Percentiles rank a stretch among this genome's conserved stretches.
Evolutionary conservation across 2,888 invertebrate genomes (phyloP).

Genomic region (Thera obeliscata): DNA sequence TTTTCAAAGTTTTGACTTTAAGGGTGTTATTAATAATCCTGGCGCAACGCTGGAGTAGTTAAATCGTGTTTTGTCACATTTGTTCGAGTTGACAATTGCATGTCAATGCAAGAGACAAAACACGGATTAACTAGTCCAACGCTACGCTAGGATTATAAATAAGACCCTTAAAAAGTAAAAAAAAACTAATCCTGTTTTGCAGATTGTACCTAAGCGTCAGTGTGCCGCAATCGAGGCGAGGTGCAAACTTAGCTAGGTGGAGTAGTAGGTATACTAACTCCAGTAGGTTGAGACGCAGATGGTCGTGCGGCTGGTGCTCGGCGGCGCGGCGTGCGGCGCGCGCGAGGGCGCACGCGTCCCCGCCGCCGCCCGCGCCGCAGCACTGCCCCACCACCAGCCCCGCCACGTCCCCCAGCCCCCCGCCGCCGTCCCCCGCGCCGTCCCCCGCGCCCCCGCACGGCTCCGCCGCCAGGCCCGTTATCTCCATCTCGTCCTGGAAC

Average conservation of each 20-base stretch:
- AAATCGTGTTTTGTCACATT: too few relatives aligned
- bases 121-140: too few relatives aligned
- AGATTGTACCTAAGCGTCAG: too few relatives aligned
- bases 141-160: too few relatives aligned
- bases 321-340: conserved; percentile 85
- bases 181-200: too few relatives aligned
- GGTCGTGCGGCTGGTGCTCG: conserved; percentile 57
- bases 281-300: conserved; percentile 86
- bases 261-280: conserved; percentile 74
- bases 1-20: too few relatives aligned
- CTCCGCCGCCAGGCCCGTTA: conserved; percentile 92
- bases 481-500: conserved; percentile 94
- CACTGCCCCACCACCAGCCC: conserved; percentile 81
- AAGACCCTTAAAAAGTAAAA: too few relatives aligned
- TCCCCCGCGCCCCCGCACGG: conserved; percentile 69
- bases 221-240: not conserved
- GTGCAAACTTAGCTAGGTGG: not conserved
- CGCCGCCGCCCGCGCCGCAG: conserved; percentile 75
- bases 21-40: too few relatives aligned
- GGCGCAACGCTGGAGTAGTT: too few relatives aligned
- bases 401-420: conserved; percentile 89
- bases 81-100: too few relatives aligned
- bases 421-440: conserved; percentile 46
- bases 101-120: too few relatives aligned
- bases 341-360: conserved; percentile 81